These are phyloP conservation scores for Hapalemur alaotrensis DNA, from an alignment of 2,797 vertebrate genomes.

Conservation along the genomic window DNA sequence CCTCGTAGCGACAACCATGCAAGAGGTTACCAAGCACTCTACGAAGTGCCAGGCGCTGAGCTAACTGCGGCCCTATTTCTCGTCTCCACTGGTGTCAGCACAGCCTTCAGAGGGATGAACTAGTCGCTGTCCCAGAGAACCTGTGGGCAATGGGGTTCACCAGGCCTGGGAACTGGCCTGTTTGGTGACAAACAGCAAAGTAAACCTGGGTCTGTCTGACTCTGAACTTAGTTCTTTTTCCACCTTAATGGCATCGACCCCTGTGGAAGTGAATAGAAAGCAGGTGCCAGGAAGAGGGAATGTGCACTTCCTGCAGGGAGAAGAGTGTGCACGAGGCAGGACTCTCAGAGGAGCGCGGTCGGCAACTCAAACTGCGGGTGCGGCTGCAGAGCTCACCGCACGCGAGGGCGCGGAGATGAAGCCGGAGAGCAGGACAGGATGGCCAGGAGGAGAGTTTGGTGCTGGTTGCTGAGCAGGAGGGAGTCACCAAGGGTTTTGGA, in stretches of 20 bases:
- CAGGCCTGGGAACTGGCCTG: not conserved
- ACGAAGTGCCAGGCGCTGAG: not conserved
- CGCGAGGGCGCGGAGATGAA: fast-evolving
- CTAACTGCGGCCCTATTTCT: not conserved
- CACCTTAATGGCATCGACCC: not conserved
- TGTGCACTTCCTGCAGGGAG: not conserved
- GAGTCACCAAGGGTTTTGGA: not conserved
- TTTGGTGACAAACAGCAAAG: not conserved
- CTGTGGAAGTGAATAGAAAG: not conserved
- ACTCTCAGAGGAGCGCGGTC: not conserved
- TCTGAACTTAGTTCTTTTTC: not conserved
- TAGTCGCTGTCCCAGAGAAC: not conserved
- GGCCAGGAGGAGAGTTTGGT: not conserved
- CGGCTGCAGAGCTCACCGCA: not conserved
- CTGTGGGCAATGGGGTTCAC: not conserved
- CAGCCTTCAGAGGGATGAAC: not conserved
- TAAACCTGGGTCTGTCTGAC: not conserved
- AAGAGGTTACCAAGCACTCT: not conserved
- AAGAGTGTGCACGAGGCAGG: not conserved
- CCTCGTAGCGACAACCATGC: not conserved
- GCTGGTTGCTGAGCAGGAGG: not conserved
- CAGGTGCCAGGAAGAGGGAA: not conserved
- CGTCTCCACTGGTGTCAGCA: not conserved
- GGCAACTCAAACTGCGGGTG: not conserved
- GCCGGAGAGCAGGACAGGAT: not conserved